Evolutionary conservation across 1,140 invertebrate species (phyloP), one percentile per base, ranked within the genome.

Genomic region (Brachionus rotundiformis): DNA sequence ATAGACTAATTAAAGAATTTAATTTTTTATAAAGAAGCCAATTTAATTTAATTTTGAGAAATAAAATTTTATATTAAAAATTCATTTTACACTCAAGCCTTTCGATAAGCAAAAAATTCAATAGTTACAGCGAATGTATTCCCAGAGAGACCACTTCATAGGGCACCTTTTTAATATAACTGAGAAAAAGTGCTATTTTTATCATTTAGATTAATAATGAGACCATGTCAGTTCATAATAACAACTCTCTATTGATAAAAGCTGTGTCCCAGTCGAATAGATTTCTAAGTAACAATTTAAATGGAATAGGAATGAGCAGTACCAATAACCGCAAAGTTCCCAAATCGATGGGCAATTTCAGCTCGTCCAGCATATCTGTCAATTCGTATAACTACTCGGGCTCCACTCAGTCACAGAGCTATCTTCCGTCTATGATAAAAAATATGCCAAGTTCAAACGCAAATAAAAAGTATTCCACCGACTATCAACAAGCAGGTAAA

Each of bases 401-500:
- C 44, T 44, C 33, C 3, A 73, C n/a, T 73, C 59, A 79, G 23
- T 79, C 76, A n/a, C 76, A 79, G 11, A 39, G 44, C 6, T 79
- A 79, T 79, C 76, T 79, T 19, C 76, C 76, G 31, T 79, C 76
- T 0, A 79, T 79, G 76, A 19, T 79, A 6, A 54, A 63, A 63
- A 79, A 63, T 31, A 54, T 36, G 44, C 31, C 47, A 33, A 59
- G 2, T 59, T 31, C 31, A 19, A 63, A 54, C 33, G 31, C 47
- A 54, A 79, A 79, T 23, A 54, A 63, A 54, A 79, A 79, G 29
- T 79, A 36, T 49, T 54, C 47, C 16, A 8, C 59, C 25, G 76
- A 79, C 36, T 79, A 79, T 16, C 76, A 79, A 13, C 47, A 59
- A 59, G 76, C 76, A 25, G 36, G 76, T 79, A 79, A 79, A 19